Evolutionary conservation across 2,888 invertebrate genomes (phyloP), one percentile per base, ranked within the genome.

Genomic region (Sarcophaga variegata): DNA sequence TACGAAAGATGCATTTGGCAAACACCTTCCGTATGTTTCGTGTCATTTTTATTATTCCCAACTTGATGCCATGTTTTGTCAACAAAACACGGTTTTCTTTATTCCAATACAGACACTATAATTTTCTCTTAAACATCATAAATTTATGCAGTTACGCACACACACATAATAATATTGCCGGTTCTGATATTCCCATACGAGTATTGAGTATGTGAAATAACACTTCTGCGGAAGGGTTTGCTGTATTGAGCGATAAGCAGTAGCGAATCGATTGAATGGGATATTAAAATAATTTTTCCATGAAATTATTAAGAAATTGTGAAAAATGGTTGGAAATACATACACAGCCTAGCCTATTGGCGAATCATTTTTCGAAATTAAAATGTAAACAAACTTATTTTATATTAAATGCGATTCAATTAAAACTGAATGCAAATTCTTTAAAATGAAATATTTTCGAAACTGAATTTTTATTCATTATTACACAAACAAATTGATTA

Each of bases 1-100:
- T 70, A n/a, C 45, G 25, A 60, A 70, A 67, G 49, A 77, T 69
- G 77, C 77, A 70, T 70, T 70, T 78, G 70, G 25, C 78, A 69
- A 70, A 78, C 70, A 78, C 77, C 60, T 78, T 78, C 47, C 60
- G 12, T 37, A 20, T 72, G n/a, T 11, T 37, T 37, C 25, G 59
- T 47, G 25, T 60, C 45, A n/a, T 45, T 37, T 67, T 67, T n/a
- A n/a, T 37, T 27, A 67, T 20, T 62, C 22, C 22, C 47, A 49
- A 63, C 62, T 14, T 45, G n/a, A 70, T 79, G 60, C 49, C 49
- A 49, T 78, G 37, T 70, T 17, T n/a, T 59, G 37, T 17, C 20
- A 60, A 14, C 27, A 2, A n/a, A 67, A 59, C 20, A 4, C 17
- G 22, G 66, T 37, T 54, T 76, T 27, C 69, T 37, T 69, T 14